Conservation (phyloP, 2,888 invertebrate genomes). For the Ganaspis brasiliensis region DNA sequence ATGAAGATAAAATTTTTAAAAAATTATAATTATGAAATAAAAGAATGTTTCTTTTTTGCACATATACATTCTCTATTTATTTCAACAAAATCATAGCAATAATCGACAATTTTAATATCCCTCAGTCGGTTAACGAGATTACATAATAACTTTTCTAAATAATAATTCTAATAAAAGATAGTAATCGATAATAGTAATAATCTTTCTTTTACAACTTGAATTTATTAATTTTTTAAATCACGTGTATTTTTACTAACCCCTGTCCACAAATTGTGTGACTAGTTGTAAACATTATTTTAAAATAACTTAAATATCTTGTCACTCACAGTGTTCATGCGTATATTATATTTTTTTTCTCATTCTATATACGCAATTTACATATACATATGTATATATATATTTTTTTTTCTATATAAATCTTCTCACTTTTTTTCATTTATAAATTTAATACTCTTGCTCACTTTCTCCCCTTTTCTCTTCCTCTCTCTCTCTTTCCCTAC, state of each 20-base stretch:
- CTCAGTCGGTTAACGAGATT: slow-evolving; percentile 69
- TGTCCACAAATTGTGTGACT: slow-evolving; percentile 75
- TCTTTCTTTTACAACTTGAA: slow-evolving; percentile 48
- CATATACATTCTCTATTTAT: slow-evolving; percentile 67
- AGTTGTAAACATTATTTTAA: slow-evolving; percentile 75
- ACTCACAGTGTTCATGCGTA: slow-evolving; percentile 51
- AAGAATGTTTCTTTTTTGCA: slow-evolving; percentile 42
- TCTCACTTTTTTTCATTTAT: slow-evolving; percentile 55
- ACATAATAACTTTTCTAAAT: slow-evolving; percentile 64
- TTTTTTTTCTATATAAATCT: slow-evolving; percentile 30
- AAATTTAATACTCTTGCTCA: slow-evolving; percentile 41
- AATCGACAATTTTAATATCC: slow-evolving; percentile 65
- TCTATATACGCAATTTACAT: slow-evolving; percentile 50
- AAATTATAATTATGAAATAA: neutral
- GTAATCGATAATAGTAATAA: slow-evolving; percentile 46
- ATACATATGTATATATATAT: slow-evolving; percentile 64
- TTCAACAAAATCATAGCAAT: slow-evolving; percentile 68
- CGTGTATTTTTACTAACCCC: slow-evolving; percentile 57
- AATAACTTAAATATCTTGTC: slow-evolving; percentile 73
- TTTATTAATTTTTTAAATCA: slow-evolving; percentile 53
- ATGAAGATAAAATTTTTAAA: no score
- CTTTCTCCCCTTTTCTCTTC: slow-evolving; percentile 45
- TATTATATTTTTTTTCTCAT: slow-evolving; percentile 44
- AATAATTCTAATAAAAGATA: slow-evolving; percentile 63
- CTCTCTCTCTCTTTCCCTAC: slow-evolving; percentile 53